Conservation (phyloP, 2,797 vertebrate species). For the Alfaro cultratus region DNA sequence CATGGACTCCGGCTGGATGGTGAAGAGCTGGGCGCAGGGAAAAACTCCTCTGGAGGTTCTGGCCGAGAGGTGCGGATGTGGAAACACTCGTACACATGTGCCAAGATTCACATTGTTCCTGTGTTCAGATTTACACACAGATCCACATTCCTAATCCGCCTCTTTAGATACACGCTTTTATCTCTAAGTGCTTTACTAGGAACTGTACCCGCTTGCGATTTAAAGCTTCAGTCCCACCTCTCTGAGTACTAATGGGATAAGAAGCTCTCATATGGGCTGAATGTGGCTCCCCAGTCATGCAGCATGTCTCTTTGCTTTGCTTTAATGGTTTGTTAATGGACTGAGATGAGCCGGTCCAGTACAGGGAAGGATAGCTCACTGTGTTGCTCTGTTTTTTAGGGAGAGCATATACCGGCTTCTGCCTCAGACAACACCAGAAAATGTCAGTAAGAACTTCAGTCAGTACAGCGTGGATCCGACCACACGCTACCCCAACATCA, state of each 20-base stretch:
- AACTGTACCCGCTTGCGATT: conserved; percentile 56
- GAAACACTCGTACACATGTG: conserved; percentile 42
- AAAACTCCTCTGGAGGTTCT: conserved; percentile 91
- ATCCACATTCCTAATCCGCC: conserved; percentile 11
- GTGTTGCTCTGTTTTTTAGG: conserved; percentile 69
- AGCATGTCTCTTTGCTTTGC: conserved; percentile 15
- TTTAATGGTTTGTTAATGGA: conserved; percentile 1
- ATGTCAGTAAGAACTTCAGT: conserved; percentile 97
- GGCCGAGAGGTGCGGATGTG: conserved; percentile 90
- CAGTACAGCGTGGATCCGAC: conserved; percentile 95
- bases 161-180: conserved; percentile 63
- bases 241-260: conserved; percentile 56
- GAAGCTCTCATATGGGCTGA: conserved; percentile 44
- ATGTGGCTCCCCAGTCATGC: conserved; percentile 45
- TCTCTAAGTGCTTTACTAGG: conserved; percentile 72
- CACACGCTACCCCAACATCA: conserved; percentile 97
- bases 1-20: conserved; percentile 98
- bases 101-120: conserved; percentile 7
- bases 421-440: conserved; percentile 98
- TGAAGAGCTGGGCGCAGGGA: conserved; percentile 94
- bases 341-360: neutral
- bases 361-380: neutral
- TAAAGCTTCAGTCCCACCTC: conserved; percentile 58
- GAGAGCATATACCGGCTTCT: conserved; percentile 96
- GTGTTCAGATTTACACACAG: conserved; percentile 3